Evolutionary conservation across 2,888 invertebrate genomes (phyloP).

Genomic region (Tipula lateralis): DNA sequence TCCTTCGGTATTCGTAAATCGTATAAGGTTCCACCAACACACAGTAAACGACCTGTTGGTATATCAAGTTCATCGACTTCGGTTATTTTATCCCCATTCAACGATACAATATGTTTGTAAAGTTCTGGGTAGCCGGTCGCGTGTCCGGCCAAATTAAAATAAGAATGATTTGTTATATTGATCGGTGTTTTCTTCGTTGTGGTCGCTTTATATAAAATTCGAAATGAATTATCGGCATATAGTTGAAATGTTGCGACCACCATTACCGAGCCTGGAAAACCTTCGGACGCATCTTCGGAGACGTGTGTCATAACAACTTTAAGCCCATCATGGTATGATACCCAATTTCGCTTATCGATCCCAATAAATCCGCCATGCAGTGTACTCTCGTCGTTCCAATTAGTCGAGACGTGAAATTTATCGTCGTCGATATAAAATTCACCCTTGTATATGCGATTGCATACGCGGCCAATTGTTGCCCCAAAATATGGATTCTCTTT

Average conservation of each 20-base stretch:
- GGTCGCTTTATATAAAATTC: conserved; percentile 69
- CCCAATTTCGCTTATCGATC: conserved; percentile 77
- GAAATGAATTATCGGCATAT: conserved; percentile 66
- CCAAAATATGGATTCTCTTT: conserved; percentile 77
- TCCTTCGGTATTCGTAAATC: conserved; percentile 66
- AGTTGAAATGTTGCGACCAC: conserved; percentile 67
- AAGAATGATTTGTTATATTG: conserved; percentile 83
- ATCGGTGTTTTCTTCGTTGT: conserved; percentile 75
- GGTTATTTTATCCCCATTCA: conserved; percentile 74
- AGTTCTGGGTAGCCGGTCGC: conserved; percentile 57
- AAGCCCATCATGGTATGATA: conserved; percentile 55
- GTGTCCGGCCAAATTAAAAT: conserved; percentile 92
- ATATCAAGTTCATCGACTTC: conserved; percentile 64
- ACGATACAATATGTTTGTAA: conserved; percentile 63
- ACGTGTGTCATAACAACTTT: conserved; percentile 66
- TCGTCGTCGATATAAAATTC: conserved; percentile 64
- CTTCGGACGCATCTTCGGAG: conserved; percentile 77
- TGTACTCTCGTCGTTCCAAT: conserved; percentile 62
- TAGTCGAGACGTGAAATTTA: conserved; percentile 64
- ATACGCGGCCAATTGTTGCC: conserved; percentile 79
- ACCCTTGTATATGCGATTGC: conserved; percentile 72
- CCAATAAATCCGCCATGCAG: conserved; percentile 82
- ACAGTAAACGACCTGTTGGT: conserved; percentile 58
- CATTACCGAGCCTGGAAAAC: conserved; percentile 80
- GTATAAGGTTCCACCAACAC: conserved; percentile 64